Conservation (phyloP, 2,113 vertebrate species). For the Carassius carassius region DNA sequence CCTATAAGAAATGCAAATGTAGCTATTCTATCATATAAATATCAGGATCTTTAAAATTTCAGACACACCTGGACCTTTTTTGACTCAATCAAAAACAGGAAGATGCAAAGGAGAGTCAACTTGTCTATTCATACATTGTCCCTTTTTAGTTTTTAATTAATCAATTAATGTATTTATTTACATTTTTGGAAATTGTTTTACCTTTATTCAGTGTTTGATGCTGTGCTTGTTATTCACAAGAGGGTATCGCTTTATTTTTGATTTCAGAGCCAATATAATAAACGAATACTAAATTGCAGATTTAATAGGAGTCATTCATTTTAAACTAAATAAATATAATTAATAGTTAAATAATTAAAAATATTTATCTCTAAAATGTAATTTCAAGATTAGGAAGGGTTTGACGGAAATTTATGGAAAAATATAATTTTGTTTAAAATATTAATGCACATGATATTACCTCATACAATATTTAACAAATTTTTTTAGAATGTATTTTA, state of each 20-base stretch:
- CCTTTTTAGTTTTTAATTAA: no score
- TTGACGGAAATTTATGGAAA: background rate
- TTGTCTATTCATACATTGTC: background rate
- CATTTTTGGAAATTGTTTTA: background rate
- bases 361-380: background rate
- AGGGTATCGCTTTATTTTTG: background rate
- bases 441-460: background rate
- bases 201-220: background rate
- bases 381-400: no score
- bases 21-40: background rate
- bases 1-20: background rate
- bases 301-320: background rate
- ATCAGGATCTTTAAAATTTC: background rate
- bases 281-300: background rate
- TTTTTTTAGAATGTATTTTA: background rate
- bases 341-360: background rate
- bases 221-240: no score
- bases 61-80: background rate
- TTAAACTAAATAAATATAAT: background rate
- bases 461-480: slow-evolving; percentile 21
- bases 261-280: background rate
- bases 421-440: background rate
- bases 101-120: background rate
- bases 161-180: no score
- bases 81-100: background rate